Evolutionary conservation across 2,113 vertebrate genomes (phyloP), one percentile per base, ranked within the genome.

Genomic region (Erythrocebus patas): DNA sequence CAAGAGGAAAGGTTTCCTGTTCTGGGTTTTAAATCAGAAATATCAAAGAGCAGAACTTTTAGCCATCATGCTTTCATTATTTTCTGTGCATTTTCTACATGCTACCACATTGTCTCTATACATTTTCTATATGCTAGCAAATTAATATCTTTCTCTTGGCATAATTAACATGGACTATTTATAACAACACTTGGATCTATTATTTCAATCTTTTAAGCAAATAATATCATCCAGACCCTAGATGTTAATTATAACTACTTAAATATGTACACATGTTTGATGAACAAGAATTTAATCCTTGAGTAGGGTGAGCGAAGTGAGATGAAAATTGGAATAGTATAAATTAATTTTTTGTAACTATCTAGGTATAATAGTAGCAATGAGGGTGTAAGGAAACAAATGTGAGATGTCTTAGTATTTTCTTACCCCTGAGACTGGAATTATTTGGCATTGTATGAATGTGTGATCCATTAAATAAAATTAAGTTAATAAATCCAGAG

Each of bases 161-260:
- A 48, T 90, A 79, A 87, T 75, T 79, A 48, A 70, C 48, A 79
- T 23, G 79, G 89, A 89, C 55, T 81, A 75, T 93, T 98, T 75
- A 66, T 25, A 94, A 78, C 45, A 93, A 93, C 8, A 72, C 10
- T 17, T 43, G 6, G 66, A 48, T 23, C 4, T 48, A 35, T 73
- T 73, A 72, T 61, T 92, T 97, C 32, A 25, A 45, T 91, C 38
- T 68, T 85, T 75, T 1, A 48, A 52, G 27, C 35, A 95, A 94
- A 72, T 2, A 81, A 17, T 20, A 48, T n/a, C 55, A 81, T 45
- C 52, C 59, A 32, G 73, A 45, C 25, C 43, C 52, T n/a, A 66
- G n/a, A 52, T n/a, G 38, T 55, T 40, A 48, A 23, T 81, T 64
- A 45, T 64, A 91, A 59, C 50, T 50, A 66, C 38, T 45, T 73